Conservation (phyloP, 2,113 vertebrate species). For the Albula glossodonta region DNA sequence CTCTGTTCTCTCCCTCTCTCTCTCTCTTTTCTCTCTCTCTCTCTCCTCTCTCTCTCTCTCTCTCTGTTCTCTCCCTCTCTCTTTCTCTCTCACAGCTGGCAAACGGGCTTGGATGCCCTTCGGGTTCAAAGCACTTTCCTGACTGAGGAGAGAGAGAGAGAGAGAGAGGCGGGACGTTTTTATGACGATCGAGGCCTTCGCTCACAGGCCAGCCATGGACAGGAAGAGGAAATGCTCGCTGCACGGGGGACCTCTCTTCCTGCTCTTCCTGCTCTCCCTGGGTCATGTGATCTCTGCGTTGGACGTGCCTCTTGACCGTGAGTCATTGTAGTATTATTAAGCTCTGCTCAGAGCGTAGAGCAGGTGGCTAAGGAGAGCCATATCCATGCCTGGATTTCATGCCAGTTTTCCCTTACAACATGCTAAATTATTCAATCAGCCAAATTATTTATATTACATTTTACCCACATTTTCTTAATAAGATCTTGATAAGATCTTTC, state of each 20-base stretch:
- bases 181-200: slow-evolving; percentile 60
- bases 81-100: background rate
- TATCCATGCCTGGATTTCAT: too few species aligned
- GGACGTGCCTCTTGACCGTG: slow-evolving; percentile 95
- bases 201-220: slow-evolving; percentile 72
- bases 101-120: slow-evolving; percentile 49
- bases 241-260: slow-evolving; percentile 63
- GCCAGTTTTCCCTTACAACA: too few species aligned
- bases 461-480: too few species aligned
- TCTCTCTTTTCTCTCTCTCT: slow-evolving; percentile 13
- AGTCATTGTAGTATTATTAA: slow-evolving; percentile 54
- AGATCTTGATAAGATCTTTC: too few species aligned
- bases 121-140: slow-evolving; percentile 43
- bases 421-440: too few species aligned
- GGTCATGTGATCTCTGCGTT: slow-evolving; percentile 79
- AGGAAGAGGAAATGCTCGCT: slow-evolving; percentile 63
- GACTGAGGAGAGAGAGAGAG: slow-evolving; percentile 53
- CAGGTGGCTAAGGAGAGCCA: too few species aligned
- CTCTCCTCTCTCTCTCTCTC: background rate
- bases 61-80: slow-evolving; percentile 21
- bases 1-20: background rate
- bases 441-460: too few species aligned
- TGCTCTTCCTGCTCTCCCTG: slow-evolving; percentile 79
- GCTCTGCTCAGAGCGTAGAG: background rate
- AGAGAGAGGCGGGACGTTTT: slow-evolving; percentile 33